Evolutionary conservation across 2,113 vertebrate species (phyloP), one percentile per base, ranked within the genome.

Genomic region (Chionis minor): DNA sequence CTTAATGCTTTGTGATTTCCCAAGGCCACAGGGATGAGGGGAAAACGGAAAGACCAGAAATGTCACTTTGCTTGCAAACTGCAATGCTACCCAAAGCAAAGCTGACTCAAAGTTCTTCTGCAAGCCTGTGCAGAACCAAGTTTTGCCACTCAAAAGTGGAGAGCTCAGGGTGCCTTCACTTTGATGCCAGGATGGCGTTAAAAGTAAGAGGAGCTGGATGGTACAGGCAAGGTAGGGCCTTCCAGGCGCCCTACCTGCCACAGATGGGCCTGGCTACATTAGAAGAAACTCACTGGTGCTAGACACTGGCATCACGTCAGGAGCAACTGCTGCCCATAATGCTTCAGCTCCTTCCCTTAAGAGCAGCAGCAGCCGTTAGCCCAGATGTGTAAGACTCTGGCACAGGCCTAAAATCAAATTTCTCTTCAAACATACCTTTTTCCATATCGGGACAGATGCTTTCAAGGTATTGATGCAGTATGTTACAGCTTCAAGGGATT

Each of bases 361-460:
- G 18, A 71, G n/a, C 58, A 71, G 24, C 12, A 12, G 47, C 40
- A 67, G 40, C 45, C 33, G 59, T 26, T 27, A 94, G 44, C 10
- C 18, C 10, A 79, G 35, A 27, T 1, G 0, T 30, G 5, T 38
- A 81, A 38, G 59, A 47, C 47, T 42, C 33, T 56, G 65, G 42
- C 42, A 47, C 1, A 84, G 40, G 21, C 49, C 51, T 75, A 78
- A 55, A 94, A 69, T 21, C 15, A 62, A 54, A 40, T 72, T 40
- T 61, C 5, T 52, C 19, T 33, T 24, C 65, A 90, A 6, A 91
- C 89, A 49, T 93, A 99, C 99, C 98, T 99, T 99, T 96, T 99
- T 99, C 99, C 99, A 99, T 95, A 99, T 99, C 54, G 99, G 99
- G 27, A 99, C 96, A 1, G 82, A 98, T 70, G 99, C 98, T 98